A percentile compares a stretch with the other conserved stretches of the same genome.
These are phyloP conservation scores for Patagioenas fasciata DNA, from an alignment of 2,113 vertebrate genomes.

Conservation along the genomic window DNA sequence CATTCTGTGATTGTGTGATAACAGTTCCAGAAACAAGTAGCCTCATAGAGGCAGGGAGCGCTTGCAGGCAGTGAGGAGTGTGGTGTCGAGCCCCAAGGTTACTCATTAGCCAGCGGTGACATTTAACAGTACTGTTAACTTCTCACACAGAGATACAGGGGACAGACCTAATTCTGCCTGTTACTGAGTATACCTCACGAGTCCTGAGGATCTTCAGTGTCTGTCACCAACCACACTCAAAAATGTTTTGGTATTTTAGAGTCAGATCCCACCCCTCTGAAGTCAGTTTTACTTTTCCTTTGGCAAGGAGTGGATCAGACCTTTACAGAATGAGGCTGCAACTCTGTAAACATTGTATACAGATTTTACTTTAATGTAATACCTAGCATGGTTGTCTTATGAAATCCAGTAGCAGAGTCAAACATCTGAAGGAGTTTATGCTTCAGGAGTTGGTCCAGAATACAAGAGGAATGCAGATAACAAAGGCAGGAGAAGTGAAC, in stretches of 20 bases:
- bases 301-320: not conserved
- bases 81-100: not conserved
- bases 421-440: not conserved
- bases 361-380: not conserved
- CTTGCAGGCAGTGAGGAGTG: not conserved
- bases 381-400: not conserved
- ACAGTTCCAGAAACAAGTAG: not conserved
- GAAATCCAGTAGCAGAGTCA: not conserved
- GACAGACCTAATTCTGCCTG: not conserved
- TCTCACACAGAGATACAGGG: not conserved
- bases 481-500: not conserved
- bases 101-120: not conserved
- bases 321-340: not conserved
- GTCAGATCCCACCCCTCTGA: not conserved
- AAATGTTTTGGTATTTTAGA: not conserved
- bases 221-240: not conserved
- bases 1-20: not conserved
- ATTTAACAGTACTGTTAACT: not conserved
- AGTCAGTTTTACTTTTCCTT: not conserved
- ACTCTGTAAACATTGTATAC: not conserved
- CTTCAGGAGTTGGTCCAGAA: not conserved
- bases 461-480: not conserved
- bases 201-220: not conserved
- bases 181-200: not conserved
- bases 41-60: not conserved